These are phyloP conservation scores for Cheilosia impressa DNA, from an alignment of 2,888 invertebrate species.

Conservation along the genomic window DNA sequence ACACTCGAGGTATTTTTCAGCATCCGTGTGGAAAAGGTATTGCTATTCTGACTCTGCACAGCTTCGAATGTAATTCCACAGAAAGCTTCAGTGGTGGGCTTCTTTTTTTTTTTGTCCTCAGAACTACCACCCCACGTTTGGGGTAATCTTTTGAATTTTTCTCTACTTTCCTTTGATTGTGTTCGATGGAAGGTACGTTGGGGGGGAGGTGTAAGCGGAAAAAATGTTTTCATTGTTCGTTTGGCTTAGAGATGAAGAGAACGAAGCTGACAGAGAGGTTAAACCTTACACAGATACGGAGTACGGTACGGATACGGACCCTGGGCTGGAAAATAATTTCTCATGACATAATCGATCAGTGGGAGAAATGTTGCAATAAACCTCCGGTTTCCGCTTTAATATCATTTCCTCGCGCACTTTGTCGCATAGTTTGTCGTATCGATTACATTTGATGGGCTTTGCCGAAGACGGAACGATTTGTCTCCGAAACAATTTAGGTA, in stretches of 20 bases:
- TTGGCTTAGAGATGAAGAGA: constrained; percentile 58
- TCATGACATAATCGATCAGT: constrained; percentile 72
- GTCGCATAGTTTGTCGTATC: constrained; percentile 32
- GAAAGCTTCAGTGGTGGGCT: constrained; percentile 65
- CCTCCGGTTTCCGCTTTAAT: constrained; percentile 60
- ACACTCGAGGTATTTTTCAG: constrained; percentile 71
- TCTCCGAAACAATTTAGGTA: constrained; percentile 71
- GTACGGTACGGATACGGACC: constrained; percentile 20
- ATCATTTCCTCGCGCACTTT: constrained; percentile 58
- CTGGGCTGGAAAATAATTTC: constrained; percentile 54
- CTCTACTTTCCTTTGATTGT: constrained; percentile 66
- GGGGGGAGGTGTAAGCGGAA: constrained; percentile 2
- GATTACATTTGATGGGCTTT: constrained; percentile 62
- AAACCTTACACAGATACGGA: constrained; percentile 54
- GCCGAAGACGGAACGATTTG: constrained; percentile 48
- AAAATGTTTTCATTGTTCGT: constrained; percentile 70
- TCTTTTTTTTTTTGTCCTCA: constrained; percentile 21
- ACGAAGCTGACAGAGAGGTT: constrained; percentile 72
- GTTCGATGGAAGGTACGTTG: constrained; percentile 44
- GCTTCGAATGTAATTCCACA: constrained; percentile 73
- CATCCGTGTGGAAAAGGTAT: constrained; percentile 71
- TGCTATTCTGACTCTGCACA: constrained; percentile 70
- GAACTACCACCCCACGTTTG: constrained; percentile 6
- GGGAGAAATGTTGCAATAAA: constrained; percentile 68
- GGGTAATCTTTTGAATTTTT: constrained; percentile 68